A percentile compares a stretch with the other conserved stretches of the same genome.
These are phyloP conservation scores for Brachionus rotundiformis DNA, from an alignment of 1,140 invertebrate genomes.

Conservation along the genomic window DNA sequence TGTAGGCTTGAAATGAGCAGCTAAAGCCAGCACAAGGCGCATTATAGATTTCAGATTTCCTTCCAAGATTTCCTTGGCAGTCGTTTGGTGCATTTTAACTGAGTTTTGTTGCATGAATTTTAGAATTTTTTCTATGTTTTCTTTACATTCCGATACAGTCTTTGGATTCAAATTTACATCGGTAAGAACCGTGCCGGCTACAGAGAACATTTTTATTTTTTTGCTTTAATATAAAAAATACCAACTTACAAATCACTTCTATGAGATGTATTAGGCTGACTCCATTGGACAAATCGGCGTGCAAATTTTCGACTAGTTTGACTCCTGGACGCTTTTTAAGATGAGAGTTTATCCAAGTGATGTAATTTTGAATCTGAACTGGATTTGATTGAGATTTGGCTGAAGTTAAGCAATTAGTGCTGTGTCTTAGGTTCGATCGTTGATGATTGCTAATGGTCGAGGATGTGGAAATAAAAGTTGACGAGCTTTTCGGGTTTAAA, in stretches of 20 bases:
- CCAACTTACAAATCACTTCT: conserved; percentile 65
- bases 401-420: not conserved
- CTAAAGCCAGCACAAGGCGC: conserved; percentile 66
- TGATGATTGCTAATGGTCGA: not conserved
- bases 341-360: conserved; percentile 66
- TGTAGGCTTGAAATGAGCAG: conserved; percentile 66
- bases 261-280: conserved; percentile 64
- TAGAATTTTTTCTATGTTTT: conserved; percentile 64
- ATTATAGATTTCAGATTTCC: conserved; percentile 66
- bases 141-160: conserved; percentile 58
- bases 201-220: conserved; percentile 50
- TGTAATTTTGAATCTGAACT: conserved; percentile 62
- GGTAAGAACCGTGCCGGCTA: conserved; percentile 61
- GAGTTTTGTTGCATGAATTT: conserved; percentile 58
- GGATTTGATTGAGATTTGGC: conserved; percentile 42
- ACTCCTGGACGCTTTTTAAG: conserved; percentile 62
- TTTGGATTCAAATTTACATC: conserved; percentile 59
- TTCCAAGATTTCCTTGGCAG: conserved; percentile 63
- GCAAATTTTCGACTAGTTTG: conserved; percentile 62
- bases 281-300: conserved; percentile 64
- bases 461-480: conserved; percentile 17
- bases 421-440: not conserved
- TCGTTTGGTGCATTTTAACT: conserved; percentile 60
- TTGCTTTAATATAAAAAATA: too few relatives aligned
- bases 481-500: conserved; percentile 22